phyloP scores from a whole-genome alignment of 2,113 vertebrate species.

The Grus americana region DNA sequence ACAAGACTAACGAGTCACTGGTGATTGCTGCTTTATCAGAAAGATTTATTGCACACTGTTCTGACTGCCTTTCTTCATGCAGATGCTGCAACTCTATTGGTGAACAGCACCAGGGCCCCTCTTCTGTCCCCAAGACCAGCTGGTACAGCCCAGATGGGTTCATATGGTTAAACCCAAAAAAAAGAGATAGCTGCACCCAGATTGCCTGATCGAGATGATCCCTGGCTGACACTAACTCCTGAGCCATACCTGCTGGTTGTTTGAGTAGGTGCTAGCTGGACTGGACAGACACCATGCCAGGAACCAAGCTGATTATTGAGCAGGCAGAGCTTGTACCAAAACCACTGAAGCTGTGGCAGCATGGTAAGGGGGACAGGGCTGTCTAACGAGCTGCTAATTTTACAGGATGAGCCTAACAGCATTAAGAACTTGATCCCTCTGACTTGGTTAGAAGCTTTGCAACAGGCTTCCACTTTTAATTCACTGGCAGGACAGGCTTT shows the following conservation, averaged over 20 bases:
- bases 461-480: background rate
- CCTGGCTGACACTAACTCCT: background rate
- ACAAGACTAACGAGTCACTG: background rate
- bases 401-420: background rate
- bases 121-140: background rate
- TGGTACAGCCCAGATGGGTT: background rate
- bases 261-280: background rate
- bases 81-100: background rate
- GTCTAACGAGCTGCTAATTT: background rate
- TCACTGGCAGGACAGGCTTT: background rate
- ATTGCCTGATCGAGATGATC: background rate
- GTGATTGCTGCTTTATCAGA: background rate
- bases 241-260: background rate
- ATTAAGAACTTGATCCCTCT: background rate
- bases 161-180: background rate
- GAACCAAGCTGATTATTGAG: fast-evolving
- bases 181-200: background rate
- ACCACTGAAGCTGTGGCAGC: background rate
- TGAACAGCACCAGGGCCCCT: background rate
- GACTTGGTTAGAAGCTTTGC: background rate
- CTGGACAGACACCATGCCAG: background rate
- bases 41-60: background rate
- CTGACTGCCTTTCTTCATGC: background rate
- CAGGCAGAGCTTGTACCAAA: background rate
- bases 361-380: background rate